A percentile compares a stretch with the other conserved stretches of the same genome.
Evolutionary conservation across 2,113 vertebrate genomes (phyloP).

Genomic region (Melanerpes formicivorus): DNA sequence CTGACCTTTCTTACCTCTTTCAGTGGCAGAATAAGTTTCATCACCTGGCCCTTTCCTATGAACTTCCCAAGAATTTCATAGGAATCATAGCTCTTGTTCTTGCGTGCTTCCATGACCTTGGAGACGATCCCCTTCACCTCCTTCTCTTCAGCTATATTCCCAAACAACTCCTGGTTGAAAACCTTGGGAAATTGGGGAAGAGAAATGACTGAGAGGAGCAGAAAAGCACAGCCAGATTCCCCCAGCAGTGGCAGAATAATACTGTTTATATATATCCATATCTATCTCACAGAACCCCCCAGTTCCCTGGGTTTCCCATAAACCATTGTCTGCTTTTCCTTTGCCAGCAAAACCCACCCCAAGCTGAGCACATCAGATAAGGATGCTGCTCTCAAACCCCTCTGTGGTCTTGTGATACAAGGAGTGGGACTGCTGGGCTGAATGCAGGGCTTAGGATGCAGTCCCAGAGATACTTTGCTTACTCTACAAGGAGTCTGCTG

Average conservation of each 20-base stretch:
- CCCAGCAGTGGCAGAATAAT: not conserved
- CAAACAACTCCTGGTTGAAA: slow-evolving; percentile 95
- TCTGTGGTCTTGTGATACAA: not conserved
- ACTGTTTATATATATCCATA: too few species aligned
- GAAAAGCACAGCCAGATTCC: not conserved
- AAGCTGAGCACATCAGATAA: not conserved
- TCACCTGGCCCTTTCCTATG: slow-evolving; percentile 86
- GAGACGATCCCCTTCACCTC: slow-evolving; percentile 94
- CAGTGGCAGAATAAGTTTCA: slow-evolving; percentile 88
- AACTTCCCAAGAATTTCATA: slow-evolving; percentile 93
- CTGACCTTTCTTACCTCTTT: slow-evolving; percentile 86
- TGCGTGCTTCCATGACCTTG: slow-evolving; percentile 95
- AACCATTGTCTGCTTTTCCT: not conserved
- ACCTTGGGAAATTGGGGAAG: slow-evolving; percentile 78
- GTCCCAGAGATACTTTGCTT: not conserved
- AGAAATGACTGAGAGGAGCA: not conserved
- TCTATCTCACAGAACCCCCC: too few species aligned
- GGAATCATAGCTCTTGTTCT: slow-evolving; percentile 94
- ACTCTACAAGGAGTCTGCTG: not conserved
- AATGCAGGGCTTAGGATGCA: not conserved
- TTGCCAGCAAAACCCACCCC: not conserved
- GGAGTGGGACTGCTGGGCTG: not conserved
- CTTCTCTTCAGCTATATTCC: slow-evolving; percentile 91
- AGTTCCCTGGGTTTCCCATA: not conserved
- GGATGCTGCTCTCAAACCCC: not conserved